These are phyloP conservation scores for Pogonocichla stellata DNA, from an alignment of 2,113 vertebrate species.

Conservation along the genomic window DNA sequence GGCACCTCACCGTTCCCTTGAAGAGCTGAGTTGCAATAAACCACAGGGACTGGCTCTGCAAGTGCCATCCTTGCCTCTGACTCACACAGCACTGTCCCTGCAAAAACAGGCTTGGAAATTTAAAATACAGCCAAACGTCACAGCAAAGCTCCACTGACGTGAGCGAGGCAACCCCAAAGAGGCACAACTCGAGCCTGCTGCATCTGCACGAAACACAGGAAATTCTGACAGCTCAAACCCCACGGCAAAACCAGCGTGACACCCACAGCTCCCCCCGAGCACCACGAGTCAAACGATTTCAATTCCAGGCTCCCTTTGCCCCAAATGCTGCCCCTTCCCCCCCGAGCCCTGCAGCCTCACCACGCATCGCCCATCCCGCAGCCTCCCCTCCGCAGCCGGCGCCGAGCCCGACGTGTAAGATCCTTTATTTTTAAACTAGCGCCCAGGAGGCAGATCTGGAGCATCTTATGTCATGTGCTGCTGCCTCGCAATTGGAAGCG, in stretches of 20 bases:
- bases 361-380: not conserved
- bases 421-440: conserved; percentile 77
- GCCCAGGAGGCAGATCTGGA: conserved; percentile 41
- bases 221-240: not conserved
- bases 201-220: fast-evolving
- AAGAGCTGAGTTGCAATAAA: conserved; percentile 4
- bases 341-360: not conserved
- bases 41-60: conserved; percentile 50
- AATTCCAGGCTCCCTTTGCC: not conserved
- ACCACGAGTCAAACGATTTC: fast-evolving
- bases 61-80: conserved; percentile 56
- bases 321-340: fast-evolving
- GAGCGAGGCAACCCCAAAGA: not conserved
- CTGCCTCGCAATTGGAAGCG: conserved; percentile 55
- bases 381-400: not conserved
- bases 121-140: not conserved
- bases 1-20: not conserved
- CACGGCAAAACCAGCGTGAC: fast-evolving
- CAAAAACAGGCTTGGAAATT: not conserved
- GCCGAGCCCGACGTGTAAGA: not conserved
- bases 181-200: fast-evolving
- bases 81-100: conserved; percentile 78
- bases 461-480: conserved; percentile 64
- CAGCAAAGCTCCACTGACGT: not conserved
- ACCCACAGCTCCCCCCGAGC: not conserved